These are phyloP conservation scores for Hemithea aestivaria DNA, from an alignment of 2,888 invertebrate genomes.

Conservation along the genomic window DNA sequence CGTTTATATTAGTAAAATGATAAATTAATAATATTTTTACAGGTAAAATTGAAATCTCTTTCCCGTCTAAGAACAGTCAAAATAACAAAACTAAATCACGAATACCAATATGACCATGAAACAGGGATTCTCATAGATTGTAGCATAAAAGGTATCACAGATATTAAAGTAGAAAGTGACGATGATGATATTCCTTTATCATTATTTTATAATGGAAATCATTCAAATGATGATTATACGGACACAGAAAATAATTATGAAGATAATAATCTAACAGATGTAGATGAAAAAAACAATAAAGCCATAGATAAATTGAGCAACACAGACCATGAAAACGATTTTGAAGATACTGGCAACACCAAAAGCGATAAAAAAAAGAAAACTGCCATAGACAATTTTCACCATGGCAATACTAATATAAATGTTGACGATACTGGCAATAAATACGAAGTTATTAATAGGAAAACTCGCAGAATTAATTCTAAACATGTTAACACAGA, in stretches of 20 bases:
- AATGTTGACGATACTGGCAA: background rate
- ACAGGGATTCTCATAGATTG: slow-evolving; percentile 49
- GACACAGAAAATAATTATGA: background rate
- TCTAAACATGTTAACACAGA: background rate
- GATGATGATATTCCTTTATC: slow-evolving; percentile 47
- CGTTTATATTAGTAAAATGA: too few relatives aligned
- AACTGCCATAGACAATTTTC: too few relatives aligned
- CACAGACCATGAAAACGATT: too few relatives aligned
- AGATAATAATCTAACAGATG: too few relatives aligned
- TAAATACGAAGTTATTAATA: background rate
- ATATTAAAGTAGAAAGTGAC: slow-evolving; percentile 38
- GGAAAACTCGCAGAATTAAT: too few relatives aligned
- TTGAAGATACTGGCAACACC: too few relatives aligned
- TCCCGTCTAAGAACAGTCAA: slow-evolving; percentile 34
- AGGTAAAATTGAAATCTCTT: slow-evolving; percentile 32
- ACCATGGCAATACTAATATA: background rate
- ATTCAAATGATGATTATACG: slow-evolving; percentile 2
- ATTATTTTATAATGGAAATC: slow-evolving; percentile 28
- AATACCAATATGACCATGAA: slow-evolving; percentile 8
- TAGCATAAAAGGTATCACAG: slow-evolving; percentile 28
- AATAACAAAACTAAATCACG: slow-evolving; percentile 9
- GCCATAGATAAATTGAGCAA: too few relatives aligned
- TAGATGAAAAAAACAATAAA: too few relatives aligned
- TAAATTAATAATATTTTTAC: too few relatives aligned
- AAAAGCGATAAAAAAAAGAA: too few relatives aligned